Evolutionary conservation across 2,113 vertebrate species (phyloP).

Genomic region (Merops nubicus): DNA sequence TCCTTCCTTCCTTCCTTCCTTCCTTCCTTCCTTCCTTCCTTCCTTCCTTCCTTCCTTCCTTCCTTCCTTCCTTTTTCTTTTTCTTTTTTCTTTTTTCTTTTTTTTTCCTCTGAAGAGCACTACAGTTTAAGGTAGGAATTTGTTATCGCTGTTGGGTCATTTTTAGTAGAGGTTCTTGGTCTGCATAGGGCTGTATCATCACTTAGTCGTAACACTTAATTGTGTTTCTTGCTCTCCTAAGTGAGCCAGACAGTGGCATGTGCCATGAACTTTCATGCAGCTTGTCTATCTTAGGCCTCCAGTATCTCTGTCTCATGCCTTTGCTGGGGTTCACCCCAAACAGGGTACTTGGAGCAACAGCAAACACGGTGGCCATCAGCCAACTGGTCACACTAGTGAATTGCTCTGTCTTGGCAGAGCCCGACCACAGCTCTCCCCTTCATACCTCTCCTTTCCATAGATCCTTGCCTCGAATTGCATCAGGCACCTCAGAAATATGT

Average conservation of each 20-base stretch:
- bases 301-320: not conserved
- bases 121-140: conserved; percentile 54
- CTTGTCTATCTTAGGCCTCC: not conserved
- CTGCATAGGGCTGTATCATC: conserved; percentile 52
- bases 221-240: not conserved
- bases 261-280: not conserved
- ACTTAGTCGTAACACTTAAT: conserved; percentile 56
- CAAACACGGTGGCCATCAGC: not conserved
- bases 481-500: not conserved
- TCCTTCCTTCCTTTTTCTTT: too few species aligned
- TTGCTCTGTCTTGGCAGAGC: not conserved
- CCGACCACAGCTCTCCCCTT: not conserved
- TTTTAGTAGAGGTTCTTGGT: conserved; percentile 60
- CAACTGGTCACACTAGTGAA: not conserved
- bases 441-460: not conserved
- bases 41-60: too few species aligned
- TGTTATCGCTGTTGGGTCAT: conserved; percentile 61
- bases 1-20: too few species aligned
- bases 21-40: too few species aligned
- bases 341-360: not conserved
- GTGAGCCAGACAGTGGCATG: not conserved
- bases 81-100: not conserved
- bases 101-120: not conserved
- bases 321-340: not conserved
- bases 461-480: not conserved